Evolutionary conservation across 2,113 vertebrate genomes (phyloP), one percentile per base, ranked within the genome.

Genomic region (Furnarius figulus): DNA sequence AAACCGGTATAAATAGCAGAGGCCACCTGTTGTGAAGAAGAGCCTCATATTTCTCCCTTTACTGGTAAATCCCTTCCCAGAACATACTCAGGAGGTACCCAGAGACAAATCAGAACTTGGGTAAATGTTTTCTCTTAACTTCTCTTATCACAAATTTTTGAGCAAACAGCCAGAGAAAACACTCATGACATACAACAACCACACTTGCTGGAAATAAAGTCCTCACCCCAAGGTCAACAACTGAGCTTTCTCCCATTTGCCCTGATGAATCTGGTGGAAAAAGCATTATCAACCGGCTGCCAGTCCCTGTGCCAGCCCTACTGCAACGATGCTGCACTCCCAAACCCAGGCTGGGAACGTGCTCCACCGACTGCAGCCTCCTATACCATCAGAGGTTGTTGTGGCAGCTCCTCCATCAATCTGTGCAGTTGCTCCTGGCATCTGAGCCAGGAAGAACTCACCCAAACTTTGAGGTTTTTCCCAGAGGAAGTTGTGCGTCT

Each of bases 271-370:
- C 22, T 62, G 28, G 7, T 21, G 22, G 24, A 1, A 31, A 37
- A 42, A 35, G 2, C 3, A 0, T 37, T 58, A 30, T 16, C 70
- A 75, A 42, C 37, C n/a, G 37, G 25, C 37, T 76, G 30, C 31
- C 23, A 50, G 15, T 23, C 58, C 37, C 42, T 63, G 65, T 33
- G 25, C 50, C 15, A 13, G 56, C 33, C 25, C 28, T 9, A 1
- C 24, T 17, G 49, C 50, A 61, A 33, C 0, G 0, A 40, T 8
- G 5, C 31, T 53, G 47, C 13, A 6, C 2, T 56, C 75, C 70
- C n/a, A 53, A 6, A 28, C 49, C 35, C 3, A 5, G 30, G 19
- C 37, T 56, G 37, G 33, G 47, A 81, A 91, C 0, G 0, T 16
- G 17, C 9, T 61, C 68, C 27, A 46, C 16, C 2, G 1, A 2